Evolutionary conservation across 2,888 invertebrate genomes (phyloP).

Genomic region (Melangyna quadrimaculata): DNA sequence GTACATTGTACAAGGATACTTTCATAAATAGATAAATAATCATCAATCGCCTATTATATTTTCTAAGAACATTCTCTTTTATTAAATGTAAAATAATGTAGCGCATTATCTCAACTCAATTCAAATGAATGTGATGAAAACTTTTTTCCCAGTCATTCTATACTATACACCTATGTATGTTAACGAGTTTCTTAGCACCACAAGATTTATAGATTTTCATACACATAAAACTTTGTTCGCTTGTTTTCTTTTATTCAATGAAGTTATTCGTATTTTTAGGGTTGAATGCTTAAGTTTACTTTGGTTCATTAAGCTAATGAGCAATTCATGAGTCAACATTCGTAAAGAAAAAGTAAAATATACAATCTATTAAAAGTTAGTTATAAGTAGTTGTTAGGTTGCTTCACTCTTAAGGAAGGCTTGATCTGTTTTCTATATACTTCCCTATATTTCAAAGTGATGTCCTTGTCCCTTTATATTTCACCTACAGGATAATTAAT

Average conservation of each 20-base stretch:
- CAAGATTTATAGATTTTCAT: background rate
- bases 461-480: too few relatives aligned
- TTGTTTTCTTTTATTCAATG: background rate
- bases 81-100: background rate
- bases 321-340: conserved; percentile 61
- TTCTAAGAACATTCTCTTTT: background rate
- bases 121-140: background rate
- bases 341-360: background rate
- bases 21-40: too few relatives aligned
- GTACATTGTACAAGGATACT: too few relatives aligned
- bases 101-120: background rate
- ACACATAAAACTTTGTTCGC: background rate
- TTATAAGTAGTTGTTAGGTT: background rate
- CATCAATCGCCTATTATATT: background rate
- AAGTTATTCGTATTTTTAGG: conserved; percentile 20
- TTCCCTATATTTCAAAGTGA: too few relatives aligned
- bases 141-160: background rate
- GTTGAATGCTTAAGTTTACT: conserved; percentile 6
- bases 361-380: background rate
- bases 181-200: background rate
- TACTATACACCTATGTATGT: too few relatives aligned
- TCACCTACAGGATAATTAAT: too few relatives aligned
- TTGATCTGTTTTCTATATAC: too few relatives aligned
- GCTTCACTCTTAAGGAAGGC: background rate
- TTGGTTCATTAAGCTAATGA: conserved; percentile 62